phyloP scores from a whole-genome alignment of 2,797 vertebrate species.

The Xyrichtys novacula region DNA sequence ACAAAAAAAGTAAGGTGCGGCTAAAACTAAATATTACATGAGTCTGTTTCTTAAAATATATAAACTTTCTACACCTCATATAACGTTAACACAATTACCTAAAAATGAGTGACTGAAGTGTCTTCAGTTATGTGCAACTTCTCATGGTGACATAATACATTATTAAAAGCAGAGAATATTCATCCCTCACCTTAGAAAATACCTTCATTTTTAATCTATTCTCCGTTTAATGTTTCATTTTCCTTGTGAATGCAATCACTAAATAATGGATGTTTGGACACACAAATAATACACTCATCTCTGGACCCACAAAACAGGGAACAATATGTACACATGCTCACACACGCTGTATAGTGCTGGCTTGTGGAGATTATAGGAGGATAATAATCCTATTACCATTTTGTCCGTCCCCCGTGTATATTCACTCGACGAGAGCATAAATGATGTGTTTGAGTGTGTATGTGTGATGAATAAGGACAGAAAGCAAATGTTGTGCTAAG shows the following conservation, averaged over 20 bases:
- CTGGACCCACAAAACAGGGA: conserved; percentile 14
- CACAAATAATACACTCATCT: conserved; percentile 12
- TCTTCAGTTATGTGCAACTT: background rate
- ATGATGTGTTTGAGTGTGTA: conserved; percentile 23
- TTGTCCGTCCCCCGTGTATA: conserved; percentile 66
- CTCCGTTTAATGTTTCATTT: conserved; percentile 11
- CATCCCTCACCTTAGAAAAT: background rate
- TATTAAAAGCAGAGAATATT: background rate
- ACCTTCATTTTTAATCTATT: conserved; percentile 8
- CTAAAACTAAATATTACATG: background rate
- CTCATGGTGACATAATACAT: background rate
- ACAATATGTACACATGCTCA: conserved; percentile 11
- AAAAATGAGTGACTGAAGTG: background rate
- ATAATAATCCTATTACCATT: conserved; percentile 77
- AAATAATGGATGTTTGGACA: background rate
- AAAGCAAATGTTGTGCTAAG: conserved; percentile 1
- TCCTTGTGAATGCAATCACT: conserved; percentile 21
- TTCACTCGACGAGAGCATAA: conserved; percentile 56
- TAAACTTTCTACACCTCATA: background rate
- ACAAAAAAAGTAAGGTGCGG: background rate
- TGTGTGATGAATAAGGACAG: conserved; percentile 10
- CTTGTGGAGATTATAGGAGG: conserved; percentile 76
- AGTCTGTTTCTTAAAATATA: background rate
- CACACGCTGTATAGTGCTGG: conserved; percentile 57
- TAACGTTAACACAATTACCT: background rate